Percentiles rank a stretch among this genome's conserved stretches.
Conservation (phyloP, 2,888 invertebrate species). For the Lymantria monacha region DNA sequence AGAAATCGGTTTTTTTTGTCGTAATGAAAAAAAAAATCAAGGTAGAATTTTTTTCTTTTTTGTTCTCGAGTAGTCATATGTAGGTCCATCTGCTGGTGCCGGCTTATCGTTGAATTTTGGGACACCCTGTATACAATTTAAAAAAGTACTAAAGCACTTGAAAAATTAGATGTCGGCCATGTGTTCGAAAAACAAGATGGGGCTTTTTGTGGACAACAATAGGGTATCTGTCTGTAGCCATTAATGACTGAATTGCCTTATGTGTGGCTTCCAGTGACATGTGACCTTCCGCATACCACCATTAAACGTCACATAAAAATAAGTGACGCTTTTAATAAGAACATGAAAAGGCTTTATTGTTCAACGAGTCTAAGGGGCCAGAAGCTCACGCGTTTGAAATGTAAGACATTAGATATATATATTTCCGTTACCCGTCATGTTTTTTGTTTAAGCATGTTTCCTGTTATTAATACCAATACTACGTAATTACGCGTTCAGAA, state of each 20-base stretch:
- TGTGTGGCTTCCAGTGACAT: slow-evolving; percentile 9
- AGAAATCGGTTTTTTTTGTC: too few species aligned
- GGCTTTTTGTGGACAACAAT: slow-evolving; percentile 13
- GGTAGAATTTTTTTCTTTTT: too few species aligned
- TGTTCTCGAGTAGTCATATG: too few species aligned
- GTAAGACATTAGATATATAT: slow-evolving; percentile 5
- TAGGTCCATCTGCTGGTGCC: too few species aligned
- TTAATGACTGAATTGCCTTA: slow-evolving; percentile 9
- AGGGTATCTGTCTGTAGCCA: slow-evolving; percentile 11
- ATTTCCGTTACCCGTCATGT: slow-evolving; percentile 27
- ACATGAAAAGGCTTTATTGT: slow-evolving; percentile 38
- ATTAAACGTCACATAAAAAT: slow-evolving; percentile 32
- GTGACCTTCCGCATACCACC: slow-evolving; percentile 13
- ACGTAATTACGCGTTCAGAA: slow-evolving; percentile 12
- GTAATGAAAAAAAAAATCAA: too few species aligned
- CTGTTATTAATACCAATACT: slow-evolving; percentile 16
- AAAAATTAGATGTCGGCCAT: slow-evolving; percentile 7
- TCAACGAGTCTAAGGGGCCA: slow-evolving; percentile 12
- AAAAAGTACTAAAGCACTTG: background rate
- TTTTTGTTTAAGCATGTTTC: slow-evolving; percentile 21
- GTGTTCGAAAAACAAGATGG: slow-evolving; percentile 14
- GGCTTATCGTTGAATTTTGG: too few species aligned
- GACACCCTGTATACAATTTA: too few species aligned
- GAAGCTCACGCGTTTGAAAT: slow-evolving; percentile 16
- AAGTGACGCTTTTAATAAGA: slow-evolving; percentile 30